A percentile compares a stretch with the other conserved stretches of the same genome.
Conservation (phyloP, 1,140 invertebrate species). For the Cryptotermes secundus region DNA sequence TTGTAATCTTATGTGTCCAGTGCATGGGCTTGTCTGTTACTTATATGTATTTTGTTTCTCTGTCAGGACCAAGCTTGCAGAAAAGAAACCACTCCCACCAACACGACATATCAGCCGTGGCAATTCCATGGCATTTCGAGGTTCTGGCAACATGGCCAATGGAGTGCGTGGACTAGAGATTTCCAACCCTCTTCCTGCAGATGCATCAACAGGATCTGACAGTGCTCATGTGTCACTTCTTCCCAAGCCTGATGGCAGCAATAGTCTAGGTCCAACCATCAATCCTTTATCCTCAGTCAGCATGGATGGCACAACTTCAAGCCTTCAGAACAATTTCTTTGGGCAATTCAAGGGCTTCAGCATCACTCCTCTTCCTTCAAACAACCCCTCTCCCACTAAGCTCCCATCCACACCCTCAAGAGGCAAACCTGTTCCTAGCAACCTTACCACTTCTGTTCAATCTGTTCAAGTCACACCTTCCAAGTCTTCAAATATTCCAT, state of each 20-base stretch:
- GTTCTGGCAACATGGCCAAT: not conserved
- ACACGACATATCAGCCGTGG: constrained; percentile 1
- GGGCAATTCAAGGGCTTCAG: constrained; percentile 84
- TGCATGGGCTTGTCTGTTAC: not conserved
- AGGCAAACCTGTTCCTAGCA: constrained; percentile 50
- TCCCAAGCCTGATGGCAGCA: constrained; percentile 55
- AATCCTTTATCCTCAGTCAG: constrained; percentile 49
- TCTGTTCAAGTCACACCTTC: constrained; percentile 38
- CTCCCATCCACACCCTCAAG: constrained; percentile 49
- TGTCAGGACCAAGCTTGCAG: constrained; percentile 26
- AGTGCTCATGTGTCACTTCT: constrained; percentile 43
- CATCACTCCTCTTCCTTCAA: constrained; percentile 61
- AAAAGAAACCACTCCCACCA: constrained; percentile 24
- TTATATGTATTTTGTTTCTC: constrained; percentile 24
- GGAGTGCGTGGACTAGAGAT: constrained; percentile 33
- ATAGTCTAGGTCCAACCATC: constrained; percentile 47
- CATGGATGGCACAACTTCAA: constrained; percentile 53
- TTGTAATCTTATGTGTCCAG: no score
- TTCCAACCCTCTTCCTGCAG: constrained; percentile 36
- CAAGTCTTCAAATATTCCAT: constrained; percentile 43
- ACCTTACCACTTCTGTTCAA: constrained; percentile 48
- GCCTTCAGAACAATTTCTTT: constrained; percentile 64
- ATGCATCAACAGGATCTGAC: constrained; percentile 26
- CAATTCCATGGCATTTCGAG: constrained; percentile 24
- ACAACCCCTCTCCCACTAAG: constrained; percentile 33